Evolutionary conservation across 2,797 vertebrate species (phyloP), one percentile per base, ranked within the genome.

Genomic region (Enteromius afrohamiltoni): DNA sequence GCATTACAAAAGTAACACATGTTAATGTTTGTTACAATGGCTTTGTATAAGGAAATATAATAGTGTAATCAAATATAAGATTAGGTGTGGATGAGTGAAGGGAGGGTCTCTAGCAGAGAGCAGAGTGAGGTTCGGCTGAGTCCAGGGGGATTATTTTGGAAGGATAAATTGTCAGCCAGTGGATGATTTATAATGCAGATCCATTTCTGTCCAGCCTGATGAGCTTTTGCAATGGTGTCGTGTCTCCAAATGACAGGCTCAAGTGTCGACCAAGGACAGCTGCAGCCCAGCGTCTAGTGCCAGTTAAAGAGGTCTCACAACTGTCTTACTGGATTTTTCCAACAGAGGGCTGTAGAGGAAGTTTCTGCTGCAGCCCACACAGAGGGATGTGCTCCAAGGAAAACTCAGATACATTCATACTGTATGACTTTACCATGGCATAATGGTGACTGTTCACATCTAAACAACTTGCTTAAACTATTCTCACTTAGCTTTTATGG

Each of bases 231-330:
- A 92, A 94, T 85, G 31, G 86, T 90, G 93, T 92, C 87, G 0
- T 74, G 83, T 92, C 92, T 94, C 88, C 89, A 86, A 93, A 88
- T 87, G 82, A 89, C 81, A 71, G 83, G 86, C 88, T 94, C 90
- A 82, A 90, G 87, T 92, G 84, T 93, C 90, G 89, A 87, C 90
- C 83, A 86, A 87, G 88, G 91, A 93, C 94, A 95, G 92, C 92
- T 94, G 91, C 92, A 94, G 83, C 84, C 80, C 85, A 88, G 86
- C 80, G 88, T 91, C 90, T 89, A 85, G 86, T 87, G 77, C 58
- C 78, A 53, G 78, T 82, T 83, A 85, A 83, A 88, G 70, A 86
- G 55, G 62, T 26, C 65, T 82, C 67, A 19, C 79, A 73, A 82
- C 45, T 19, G 70, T 26, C 73, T 62, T 65, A 17, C 69, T 68